phyloP scores from a whole-genome alignment of 2,113 vertebrate species.

The Ictalurus furcatus region DNA sequence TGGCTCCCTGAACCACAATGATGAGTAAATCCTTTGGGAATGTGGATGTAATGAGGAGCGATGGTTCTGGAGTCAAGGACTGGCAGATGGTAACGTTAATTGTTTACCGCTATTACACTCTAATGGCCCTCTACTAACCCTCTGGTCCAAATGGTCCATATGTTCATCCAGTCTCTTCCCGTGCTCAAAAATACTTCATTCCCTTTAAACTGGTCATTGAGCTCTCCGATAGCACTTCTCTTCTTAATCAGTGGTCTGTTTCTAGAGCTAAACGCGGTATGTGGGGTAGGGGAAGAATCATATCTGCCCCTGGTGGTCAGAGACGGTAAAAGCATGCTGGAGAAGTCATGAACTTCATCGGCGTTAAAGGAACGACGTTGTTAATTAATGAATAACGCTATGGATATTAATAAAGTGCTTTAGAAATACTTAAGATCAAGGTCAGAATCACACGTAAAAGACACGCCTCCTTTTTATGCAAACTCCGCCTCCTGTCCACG shows the following conservation, averaged over 20 bases:
- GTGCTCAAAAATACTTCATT: constrained; percentile 1
- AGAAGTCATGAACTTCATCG: not conserved
- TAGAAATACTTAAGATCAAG: not conserved
- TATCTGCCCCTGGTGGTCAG: not conserved
- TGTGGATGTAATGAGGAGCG: not conserved
- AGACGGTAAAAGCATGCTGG: not conserved
- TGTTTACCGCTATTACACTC: constrained; percentile 62
- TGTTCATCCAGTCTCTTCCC: constrained; percentile 49
- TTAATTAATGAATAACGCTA: not conserved
- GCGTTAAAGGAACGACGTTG: too few relatives aligned
- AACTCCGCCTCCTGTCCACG: not conserved
- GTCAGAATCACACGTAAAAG: not conserved
- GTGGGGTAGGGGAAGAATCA: not conserved
- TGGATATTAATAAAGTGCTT: not conserved
- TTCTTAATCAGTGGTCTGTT: too few relatives aligned
- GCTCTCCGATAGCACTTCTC: too few relatives aligned
- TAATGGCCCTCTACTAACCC: constrained; percentile 59
- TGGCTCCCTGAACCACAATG: not conserved
- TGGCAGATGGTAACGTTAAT: constrained; percentile 76
- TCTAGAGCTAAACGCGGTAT: not conserved
- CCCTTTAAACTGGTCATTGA: not conserved
- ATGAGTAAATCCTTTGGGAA: not conserved
- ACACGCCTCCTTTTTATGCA: not conserved
- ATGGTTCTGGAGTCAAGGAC: constrained; percentile 53
- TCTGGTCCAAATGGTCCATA: constrained; percentile 49